Base-by-base conservation (phyloP, 1,140 invertebrate genomes). In the Polypedilum vanderplanki region DNA sequence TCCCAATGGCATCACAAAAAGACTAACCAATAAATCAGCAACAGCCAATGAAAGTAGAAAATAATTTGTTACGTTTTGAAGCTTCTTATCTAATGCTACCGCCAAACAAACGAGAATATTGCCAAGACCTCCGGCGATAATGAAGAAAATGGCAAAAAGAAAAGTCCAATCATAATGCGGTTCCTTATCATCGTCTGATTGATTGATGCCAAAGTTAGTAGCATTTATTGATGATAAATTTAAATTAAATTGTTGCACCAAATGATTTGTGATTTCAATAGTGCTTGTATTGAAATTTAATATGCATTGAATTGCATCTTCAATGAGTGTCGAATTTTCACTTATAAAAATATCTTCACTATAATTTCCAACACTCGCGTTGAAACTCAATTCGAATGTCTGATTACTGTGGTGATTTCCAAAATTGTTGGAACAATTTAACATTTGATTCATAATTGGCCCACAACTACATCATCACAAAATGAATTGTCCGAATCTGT, bases 31-130 rank as follows among this genome's bases (percentile, higher is more conserved):
- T 18, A 98, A 86, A 85, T 98, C 96, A 40, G 96, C 95, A 67
- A 97, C 90, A 10, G 96, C 95, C 80, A 98, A 83, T 41, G 95
- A 97, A 74, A 97, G 85, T 74, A 98, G 88, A 83, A 98, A 96
- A 82, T 96, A 95, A 84, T 98, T 98, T 70, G 96, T 98, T 22
- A 97, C 92, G 79, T 96, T 96, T 80, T 97, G 92, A 77, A 98
- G 87, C 78, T 89, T 86, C 74, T 90, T 87, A 84, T 97, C 94
- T 74, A 93, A 83, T 76, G 90, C 90, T 33, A 98, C 90, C 0
- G 95, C 95, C 77, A 96, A 84, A 82, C 95, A 96, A 41, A 98
- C 96, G 24, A 98, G 85, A 75, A 95, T 90, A 83, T 98, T 98
- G 40, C 96, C 96, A 73, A 97, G 82, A 12, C 94, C 90, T 18